Evolutionary conservation across 2,113 vertebrate species (phyloP).

Genomic region (Microcebus ravelobensis): DNA sequence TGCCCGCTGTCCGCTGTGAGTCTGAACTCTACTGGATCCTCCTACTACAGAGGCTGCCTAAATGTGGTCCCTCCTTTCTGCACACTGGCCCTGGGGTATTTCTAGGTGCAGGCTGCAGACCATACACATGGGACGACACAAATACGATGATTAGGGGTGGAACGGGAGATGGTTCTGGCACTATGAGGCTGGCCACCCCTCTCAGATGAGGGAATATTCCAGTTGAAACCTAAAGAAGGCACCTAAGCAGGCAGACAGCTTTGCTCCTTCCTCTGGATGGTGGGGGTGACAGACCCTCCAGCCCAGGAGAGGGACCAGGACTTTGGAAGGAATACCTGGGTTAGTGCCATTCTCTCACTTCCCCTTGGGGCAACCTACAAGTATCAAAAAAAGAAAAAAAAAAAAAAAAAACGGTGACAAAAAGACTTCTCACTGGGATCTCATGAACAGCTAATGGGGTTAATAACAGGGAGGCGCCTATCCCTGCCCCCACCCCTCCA

Average conservation of each 20-base stretch:
- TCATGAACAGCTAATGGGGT: neutral
- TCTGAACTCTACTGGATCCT: neutral
- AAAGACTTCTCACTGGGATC: no score
- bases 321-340: neutral
- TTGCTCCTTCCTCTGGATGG: neutral
- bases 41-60: neutral
- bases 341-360: neutral
- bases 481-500: neutral
- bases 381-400: neutral
- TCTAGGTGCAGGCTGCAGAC: neutral
- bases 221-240: neutral
- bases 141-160: neutral
- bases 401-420: neutral
- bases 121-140: neutral
- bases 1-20: no score
- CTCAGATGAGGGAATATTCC: neutral
- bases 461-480: neutral
- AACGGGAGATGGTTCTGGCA: neutral
- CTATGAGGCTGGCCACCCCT: neutral
- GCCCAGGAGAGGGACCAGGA: neutral
- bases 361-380: neutral
- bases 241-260: neutral
- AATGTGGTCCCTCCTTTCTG: neutral
- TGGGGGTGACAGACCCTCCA: accelerated
- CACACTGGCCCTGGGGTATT: neutral